Base-by-base conservation (phyloP, 2,113 vertebrate genomes). In the Aplodontia rufa region DNA sequence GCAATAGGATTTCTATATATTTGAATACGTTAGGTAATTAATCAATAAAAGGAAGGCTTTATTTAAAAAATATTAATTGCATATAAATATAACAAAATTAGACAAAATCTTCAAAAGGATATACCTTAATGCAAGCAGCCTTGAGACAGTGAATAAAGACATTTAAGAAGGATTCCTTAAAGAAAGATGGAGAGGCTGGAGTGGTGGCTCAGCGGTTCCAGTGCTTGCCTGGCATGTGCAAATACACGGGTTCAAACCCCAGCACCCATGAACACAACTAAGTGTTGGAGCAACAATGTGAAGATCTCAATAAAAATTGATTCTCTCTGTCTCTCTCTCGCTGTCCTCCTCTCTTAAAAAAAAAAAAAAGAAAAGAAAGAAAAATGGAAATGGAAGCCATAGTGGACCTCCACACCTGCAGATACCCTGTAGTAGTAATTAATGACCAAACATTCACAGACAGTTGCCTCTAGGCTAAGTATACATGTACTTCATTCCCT, bases 321-420 rank as follows among this genome's bases (percentile, higher is more conserved):
- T n/a, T n/a, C n/a, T n/a, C n/a, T n/a, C n/a, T n/a, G n/a, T n/a
- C n/a, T n/a, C n/a, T n/a, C n/a, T n/a, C n/a, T n/a, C n/a, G n/a
- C n/a, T n/a, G n/a, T n/a, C n/a, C n/a, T n/a, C n/a, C n/a, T n/a
- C n/a, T n/a, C n/a, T n/a, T n/a, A n/a, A n/a, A n/a, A n/a, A n/a
- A n/a, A n/a, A n/a, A n/a, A n/a, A n/a, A n/a, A n/a, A n/a, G n/a
- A n/a, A n/a, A n/a, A n/a, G n/a, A n/a, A n/a, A n/a, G n/a, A n/a
- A n/a, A n/a, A n/a, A n/a, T 4, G 4, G 0, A 1, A 13, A 14
- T 28, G 19, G 16, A 60, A 2, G 22, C 3, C 17, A 22, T 40
- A 17, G 17, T 16, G 6, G 51, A n/a, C 22, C 2, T 35, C 22
- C 5, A 19, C 4, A 22, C 14, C 35, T 49, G 55, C 26, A 24